These are phyloP conservation scores for Icerya purchasi DNA, from an alignment of 2,888 invertebrate genomes.

Conservation along the genomic window DNA sequence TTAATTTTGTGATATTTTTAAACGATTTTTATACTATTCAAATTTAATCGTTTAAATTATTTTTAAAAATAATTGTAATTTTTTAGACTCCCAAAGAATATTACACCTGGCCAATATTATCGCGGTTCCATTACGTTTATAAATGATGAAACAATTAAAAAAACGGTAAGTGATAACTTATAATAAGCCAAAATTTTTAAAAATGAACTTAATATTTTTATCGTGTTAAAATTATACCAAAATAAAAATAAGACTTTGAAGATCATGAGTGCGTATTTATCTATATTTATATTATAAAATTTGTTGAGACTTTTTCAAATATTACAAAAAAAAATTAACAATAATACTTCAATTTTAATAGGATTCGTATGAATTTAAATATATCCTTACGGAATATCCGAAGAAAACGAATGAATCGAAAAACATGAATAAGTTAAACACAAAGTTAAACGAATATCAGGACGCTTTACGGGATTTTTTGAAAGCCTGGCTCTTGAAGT, in stretches of 20 bases:
- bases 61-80: too few species aligned
- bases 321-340: too few species aligned
- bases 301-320: too few species aligned
- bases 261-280: too few species aligned
- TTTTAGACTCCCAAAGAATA: slow-evolving; percentile 20
- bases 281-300: too few species aligned
- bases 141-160: slow-evolving; percentile 68
- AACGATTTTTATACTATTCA: neutral
- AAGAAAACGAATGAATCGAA: neutral
- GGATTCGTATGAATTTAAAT: neutral
- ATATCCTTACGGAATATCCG: neutral
- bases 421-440: neutral
- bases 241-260: too few species aligned
- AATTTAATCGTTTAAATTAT: slow-evolving; percentile 8
- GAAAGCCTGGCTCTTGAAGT: neutral
- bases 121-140: slow-evolving; percentile 54
- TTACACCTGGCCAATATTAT: slow-evolving; percentile 42
- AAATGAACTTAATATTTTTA: too few species aligned
- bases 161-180: slow-evolving; percentile 31
- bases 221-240: too few species aligned
- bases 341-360: neutral
- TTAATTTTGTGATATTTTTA: slow-evolving; percentile 5
- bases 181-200: slow-evolving; percentile 1
- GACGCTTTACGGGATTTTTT: neutral
- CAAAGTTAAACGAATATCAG: neutral